A percentile compares a stretch with the other conserved stretches of the same genome.
These are phyloP conservation scores for Eupithecia centaureata DNA, from an alignment of 2,888 invertebrate genomes.

Conservation along the genomic window DNA sequence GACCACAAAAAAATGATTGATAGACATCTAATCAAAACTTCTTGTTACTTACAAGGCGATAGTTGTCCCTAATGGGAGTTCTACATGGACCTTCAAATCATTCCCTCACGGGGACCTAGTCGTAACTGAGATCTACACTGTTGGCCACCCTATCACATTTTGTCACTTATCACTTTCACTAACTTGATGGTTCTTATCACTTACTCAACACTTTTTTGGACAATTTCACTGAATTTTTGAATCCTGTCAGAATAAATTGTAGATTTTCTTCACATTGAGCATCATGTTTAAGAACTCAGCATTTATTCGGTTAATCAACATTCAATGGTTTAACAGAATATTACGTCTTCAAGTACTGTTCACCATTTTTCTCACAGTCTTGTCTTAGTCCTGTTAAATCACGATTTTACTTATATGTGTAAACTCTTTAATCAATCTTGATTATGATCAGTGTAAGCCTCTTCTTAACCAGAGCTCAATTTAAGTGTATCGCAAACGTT, in stretches of 20 bases:
- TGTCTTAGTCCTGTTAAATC: too few relatives aligned
- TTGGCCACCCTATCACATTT: conserved; percentile 29
- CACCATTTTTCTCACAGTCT: too few relatives aligned
- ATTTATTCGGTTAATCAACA: neutral
- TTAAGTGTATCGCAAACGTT: conserved; percentile 1
- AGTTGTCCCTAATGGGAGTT: neutral
- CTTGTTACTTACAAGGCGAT: neutral
- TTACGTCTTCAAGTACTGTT: too few relatives aligned
- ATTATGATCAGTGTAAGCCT: neutral
- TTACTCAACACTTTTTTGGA: conserved; percentile 6
- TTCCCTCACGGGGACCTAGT: conserved; percentile 12
- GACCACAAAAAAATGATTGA: neutral
- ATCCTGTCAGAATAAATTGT: neutral
- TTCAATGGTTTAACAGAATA: neutral
- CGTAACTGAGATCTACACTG: conserved; percentile 29
- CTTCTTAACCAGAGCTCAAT: neutral
- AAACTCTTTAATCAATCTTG: neutral
- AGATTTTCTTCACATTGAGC: neutral
- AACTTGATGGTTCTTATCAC: neutral
- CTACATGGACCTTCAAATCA: conserved; percentile 7
- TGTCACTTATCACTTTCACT: conserved; percentile 27
- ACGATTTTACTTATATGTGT: too few relatives aligned
- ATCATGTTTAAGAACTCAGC: neutral
- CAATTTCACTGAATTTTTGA: neutral
- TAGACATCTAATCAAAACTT: conserved; percentile 1